Base-by-base conservation (phyloP, 1,140 invertebrate species). In the Magallana angulata region DNA sequence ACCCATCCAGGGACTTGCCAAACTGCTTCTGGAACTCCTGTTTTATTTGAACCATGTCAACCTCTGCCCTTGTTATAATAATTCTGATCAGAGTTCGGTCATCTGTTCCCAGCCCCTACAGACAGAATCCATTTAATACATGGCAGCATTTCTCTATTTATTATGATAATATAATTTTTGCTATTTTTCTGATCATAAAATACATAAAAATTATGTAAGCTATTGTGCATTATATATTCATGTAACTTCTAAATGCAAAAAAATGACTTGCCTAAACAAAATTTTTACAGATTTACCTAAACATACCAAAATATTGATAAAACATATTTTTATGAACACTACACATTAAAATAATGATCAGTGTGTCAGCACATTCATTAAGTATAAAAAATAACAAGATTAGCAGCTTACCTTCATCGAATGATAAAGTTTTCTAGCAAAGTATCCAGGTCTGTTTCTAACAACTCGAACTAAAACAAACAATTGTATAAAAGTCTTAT, bases 21-120 rank as follows among this genome's bases (percentile, higher is more conserved):
- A 93, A 95, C 48, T 90, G 87, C 18, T 90, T 93, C 88, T 96
- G 94, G 90, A 95, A 96, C 68, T 94, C 95, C 48, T 94, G 90
- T 89, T 96, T 95, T 81, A 96, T 96, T 90, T 96, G 95, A 56
- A 93, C 94, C 95, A 96, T 95, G 91, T 96, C 96, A 1, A 95
- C 93, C 90, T 96, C 96, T 89, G 94, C 93, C 59, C 94, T 87
- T 1, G 94, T 94, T 12, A 96, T 95, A 86, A 96, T 89, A 30
- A 95, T 90, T 18, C 95, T 90, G 56, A 94, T 92, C 89, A 95
- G 87, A 1, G 93, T 94, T 24, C 89, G 92, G 87, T 96, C 96
- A 89, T 96, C 93, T 57, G 96, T 96, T 7, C 94, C 94, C 64
- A 91, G 36, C 9, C 94, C 94, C 94, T 94, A 87, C 16, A 87